Conservation (phyloP, 2,888 invertebrate genomes). For the Thyatira batis region DNA sequence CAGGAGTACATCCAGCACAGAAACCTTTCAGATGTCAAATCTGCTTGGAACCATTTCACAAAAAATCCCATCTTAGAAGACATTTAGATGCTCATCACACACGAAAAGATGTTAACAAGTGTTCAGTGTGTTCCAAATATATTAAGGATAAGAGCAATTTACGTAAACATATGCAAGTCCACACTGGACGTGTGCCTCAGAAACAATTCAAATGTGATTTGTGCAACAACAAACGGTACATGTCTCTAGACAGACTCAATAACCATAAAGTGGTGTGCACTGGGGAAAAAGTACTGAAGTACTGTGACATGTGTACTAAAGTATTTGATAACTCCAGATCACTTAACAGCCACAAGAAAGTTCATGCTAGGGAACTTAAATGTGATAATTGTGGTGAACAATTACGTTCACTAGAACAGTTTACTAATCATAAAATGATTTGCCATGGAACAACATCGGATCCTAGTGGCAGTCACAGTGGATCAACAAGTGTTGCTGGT, state of each 20-base stretch:
- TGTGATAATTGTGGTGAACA: constrained; percentile 80
- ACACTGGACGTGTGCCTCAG: constrained; percentile 77
- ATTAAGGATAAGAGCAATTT: constrained; percentile 81
- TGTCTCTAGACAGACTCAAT: constrained; percentile 78
- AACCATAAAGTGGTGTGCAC: constrained; percentile 80
- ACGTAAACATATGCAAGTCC: constrained; percentile 82
- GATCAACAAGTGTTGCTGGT: constrained; percentile 32
- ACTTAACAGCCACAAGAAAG: constrained; percentile 79
- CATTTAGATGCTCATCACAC: constrained; percentile 78
- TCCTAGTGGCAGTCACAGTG: constrained; percentile 53
- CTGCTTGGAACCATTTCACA: constrained; percentile 78
- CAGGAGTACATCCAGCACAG: constrained; percentile 79
- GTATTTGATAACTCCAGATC: constrained; percentile 81
- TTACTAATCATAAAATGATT: constrained; percentile 76
- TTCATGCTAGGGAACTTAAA: constrained; percentile 78
- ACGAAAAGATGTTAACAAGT: constrained; percentile 80
- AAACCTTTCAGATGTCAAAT: constrained; percentile 81
- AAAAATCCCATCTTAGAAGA: constrained; percentile 76
- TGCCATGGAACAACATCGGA: constrained; percentile 65
- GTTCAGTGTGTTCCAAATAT: constrained; percentile 80
- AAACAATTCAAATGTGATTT: constrained; percentile 81
- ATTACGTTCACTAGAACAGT: constrained; percentile 76
- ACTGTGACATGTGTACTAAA: constrained; percentile 81
- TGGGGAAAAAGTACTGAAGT: constrained; percentile 77
- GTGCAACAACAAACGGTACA: constrained; percentile 79